Conservation (phyloP, 1,140 invertebrate species). For the Wasmannia auropunctata region DNA sequence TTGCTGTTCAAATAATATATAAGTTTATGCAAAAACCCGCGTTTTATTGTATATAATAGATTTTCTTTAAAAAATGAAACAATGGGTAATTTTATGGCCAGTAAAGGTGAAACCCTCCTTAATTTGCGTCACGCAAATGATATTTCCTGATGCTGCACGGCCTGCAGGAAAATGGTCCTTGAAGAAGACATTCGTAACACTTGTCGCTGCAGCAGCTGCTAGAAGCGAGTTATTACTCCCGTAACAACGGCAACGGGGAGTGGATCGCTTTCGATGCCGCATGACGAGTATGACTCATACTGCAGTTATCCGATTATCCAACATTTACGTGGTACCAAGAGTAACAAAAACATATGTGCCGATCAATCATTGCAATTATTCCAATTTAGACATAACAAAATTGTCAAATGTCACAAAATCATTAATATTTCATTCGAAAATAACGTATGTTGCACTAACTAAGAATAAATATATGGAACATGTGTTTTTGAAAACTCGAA, state of each 20-base stretch:
- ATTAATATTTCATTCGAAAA: not conserved
- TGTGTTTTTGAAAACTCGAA: not conserved
- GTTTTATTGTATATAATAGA: no score
- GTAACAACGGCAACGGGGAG: constrained; percentile 64
- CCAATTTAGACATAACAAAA: not conserved
- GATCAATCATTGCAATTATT: not conserved
- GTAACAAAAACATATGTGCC: constrained; percentile 29
- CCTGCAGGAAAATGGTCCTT: constrained; percentile 64
- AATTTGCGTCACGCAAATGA: constrained; percentile 56
- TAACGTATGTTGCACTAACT: not conserved
- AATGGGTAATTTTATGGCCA: no score
- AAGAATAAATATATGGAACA: not conserved
- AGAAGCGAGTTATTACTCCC: constrained; percentile 69
- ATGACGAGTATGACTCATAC: constrained; percentile 61
- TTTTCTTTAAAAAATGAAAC: no score
- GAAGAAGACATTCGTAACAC: constrained; percentile 73
- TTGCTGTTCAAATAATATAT: no score
- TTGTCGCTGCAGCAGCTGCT: constrained; percentile 71
- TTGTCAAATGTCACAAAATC: not conserved
- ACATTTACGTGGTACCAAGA: constrained; percentile 55
- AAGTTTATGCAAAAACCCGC: no score
- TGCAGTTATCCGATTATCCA: constrained; percentile 32
- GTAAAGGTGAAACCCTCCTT: no score
- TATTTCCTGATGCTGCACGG: constrained; percentile 6
- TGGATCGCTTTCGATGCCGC: constrained; percentile 55